Percentiles rank a stretch among this genome's conserved stretches.
These are phyloP conservation scores for Harmothoe impar DNA, from an alignment of 2,888 invertebrate genomes.

Conservation along the genomic window DNA sequence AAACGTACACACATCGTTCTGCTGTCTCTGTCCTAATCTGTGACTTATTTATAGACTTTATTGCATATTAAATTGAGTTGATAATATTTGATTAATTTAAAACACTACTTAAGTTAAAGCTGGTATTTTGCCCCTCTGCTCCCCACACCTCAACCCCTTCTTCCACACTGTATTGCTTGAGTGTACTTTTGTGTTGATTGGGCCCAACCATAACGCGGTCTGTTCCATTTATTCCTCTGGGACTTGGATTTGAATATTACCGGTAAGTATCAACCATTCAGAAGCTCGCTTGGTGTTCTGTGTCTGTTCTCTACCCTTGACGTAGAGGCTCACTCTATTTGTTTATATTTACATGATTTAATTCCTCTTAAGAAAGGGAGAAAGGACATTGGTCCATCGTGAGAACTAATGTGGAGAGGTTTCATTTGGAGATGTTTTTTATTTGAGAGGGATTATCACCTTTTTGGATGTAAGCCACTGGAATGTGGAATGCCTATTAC, in stretches of 20 bases:
- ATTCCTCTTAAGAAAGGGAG: too few species aligned
- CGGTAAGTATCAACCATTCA: slow-evolving; percentile 18
- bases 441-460: not conserved
- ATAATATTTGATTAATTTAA: not conserved
- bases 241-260: slow-evolving; percentile 39
- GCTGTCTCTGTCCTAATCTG: not conserved
- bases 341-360: not conserved
- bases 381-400: too few species aligned
- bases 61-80: slow-evolving; percentile 9
- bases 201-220: slow-evolving; percentile 1
- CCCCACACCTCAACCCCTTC: not conserved
- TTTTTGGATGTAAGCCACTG: not conserved
- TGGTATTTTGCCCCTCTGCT: not conserved
- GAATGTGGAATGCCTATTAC: not conserved
- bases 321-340: slow-evolving; percentile 1
- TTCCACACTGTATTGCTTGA: slow-evolving; percentile 22
- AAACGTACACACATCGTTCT: not conserved
- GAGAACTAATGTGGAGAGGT: too few species aligned
- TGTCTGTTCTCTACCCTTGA: not conserved
- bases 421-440: not conserved
- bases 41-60: not conserved
- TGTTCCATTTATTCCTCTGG: slow-evolving; percentile 54
- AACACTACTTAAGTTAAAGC: not conserved
- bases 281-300: slow-evolving; percentile 43
- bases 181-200: slow-evolving; percentile 13